Evolutionary conservation across 2,797 vertebrate genomes (phyloP).

Genomic region (Adrianichthys oophorus): DNA sequence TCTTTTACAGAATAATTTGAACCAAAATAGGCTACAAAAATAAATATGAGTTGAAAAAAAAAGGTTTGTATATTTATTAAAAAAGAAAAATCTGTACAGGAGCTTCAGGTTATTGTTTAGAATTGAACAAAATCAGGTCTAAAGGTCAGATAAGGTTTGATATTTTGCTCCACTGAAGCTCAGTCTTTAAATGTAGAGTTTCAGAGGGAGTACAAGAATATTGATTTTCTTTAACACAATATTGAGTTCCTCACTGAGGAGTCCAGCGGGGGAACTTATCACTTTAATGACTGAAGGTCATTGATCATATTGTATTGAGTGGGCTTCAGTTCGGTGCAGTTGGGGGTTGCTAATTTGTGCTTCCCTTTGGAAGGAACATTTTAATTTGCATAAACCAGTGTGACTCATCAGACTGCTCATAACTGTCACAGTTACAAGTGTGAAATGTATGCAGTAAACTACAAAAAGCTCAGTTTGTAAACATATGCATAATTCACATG

Average conservation of each 20-base stretch:
- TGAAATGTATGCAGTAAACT: not conserved
- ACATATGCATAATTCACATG: not conserved
- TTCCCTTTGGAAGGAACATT: conserved; percentile 29
- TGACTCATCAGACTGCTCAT: conserved; percentile 11
- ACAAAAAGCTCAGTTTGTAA: not conserved
- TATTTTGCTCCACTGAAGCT: conserved; percentile 39
- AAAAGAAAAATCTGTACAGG: too few relatives aligned
- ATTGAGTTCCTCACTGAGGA: conserved; percentile 69
- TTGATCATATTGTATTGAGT: conserved; percentile 51
- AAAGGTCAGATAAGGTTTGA: conserved; percentile 47
- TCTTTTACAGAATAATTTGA: too few relatives aligned
- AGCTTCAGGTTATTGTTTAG: conserved; percentile 34
- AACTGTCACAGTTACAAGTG: too few relatives aligned
- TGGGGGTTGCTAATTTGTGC: conserved; percentile 20
- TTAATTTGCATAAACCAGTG: conserved; percentile 6
- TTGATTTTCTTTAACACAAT: conserved; percentile 78
- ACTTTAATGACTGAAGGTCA: conserved; percentile 70
- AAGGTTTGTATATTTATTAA: too few relatives aligned
- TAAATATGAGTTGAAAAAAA: too few relatives aligned
- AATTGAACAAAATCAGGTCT: conserved; percentile 44
- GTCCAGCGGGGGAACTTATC: conserved; percentile 49
- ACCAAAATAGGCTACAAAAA: too few relatives aligned
- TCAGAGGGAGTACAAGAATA: conserved; percentile 54
- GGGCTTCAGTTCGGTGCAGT: conserved; percentile 43
- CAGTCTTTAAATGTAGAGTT: conserved; percentile 54